Conservation (phyloP, 2,113 vertebrate genomes). For the Baryphthengus martii region DNA sequence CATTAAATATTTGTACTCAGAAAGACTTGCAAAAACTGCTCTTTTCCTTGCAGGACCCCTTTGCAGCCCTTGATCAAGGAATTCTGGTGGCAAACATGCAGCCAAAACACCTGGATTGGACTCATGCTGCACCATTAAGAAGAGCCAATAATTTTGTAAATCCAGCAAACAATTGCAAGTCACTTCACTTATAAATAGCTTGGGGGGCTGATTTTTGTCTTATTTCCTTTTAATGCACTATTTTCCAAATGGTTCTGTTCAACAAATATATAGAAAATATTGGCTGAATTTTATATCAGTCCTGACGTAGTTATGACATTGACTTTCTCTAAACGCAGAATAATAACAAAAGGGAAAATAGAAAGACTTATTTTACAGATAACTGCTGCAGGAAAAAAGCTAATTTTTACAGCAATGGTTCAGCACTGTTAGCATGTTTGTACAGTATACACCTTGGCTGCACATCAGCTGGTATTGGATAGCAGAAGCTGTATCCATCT, state of each 20-base stretch:
- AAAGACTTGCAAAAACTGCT: neutral
- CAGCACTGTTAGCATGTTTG: neutral
- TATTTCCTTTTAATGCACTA: neutral
- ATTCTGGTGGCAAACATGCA: neutral
- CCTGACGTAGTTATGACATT: neutral
- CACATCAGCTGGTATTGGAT: constrained; percentile 45
- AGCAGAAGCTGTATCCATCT: constrained; percentile 57
- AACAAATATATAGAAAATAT: neutral
- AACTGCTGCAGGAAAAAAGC: neutral
- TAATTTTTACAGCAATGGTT: neutral
- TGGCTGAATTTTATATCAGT: neutral
- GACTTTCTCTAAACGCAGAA: neutral
- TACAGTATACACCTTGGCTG: constrained; percentile 38
- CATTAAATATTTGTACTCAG: neutral
- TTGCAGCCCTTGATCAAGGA: neutral
- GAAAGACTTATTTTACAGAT: neutral
- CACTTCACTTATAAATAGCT: neutral
- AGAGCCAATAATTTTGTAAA: neutral
- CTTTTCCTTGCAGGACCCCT: neutral
- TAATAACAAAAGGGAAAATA: neutral
- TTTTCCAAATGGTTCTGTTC: neutral
- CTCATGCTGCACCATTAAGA: neutral
- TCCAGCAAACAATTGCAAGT: neutral
- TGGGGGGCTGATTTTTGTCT: too few relatives aligned
- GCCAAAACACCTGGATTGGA: neutral